phyloP scores from a whole-genome alignment of 2,797 vertebrate species.

The Neostethus bicornis region DNA sequence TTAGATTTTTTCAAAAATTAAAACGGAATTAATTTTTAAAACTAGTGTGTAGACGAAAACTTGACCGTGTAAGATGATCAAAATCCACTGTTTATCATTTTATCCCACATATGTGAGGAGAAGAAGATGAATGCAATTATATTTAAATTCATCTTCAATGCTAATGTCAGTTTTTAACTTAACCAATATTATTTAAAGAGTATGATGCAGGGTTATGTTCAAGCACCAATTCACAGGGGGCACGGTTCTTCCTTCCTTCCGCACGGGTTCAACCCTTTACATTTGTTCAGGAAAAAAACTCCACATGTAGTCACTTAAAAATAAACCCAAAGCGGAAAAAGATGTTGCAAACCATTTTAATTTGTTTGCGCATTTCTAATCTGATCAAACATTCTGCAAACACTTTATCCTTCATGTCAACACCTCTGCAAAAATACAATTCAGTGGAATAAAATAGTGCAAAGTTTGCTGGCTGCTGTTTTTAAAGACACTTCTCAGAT shows the following conservation, averaged over 20 bases:
- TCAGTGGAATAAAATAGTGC: not conserved
- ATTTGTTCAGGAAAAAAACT: constrained; percentile 1
- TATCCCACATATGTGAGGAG: not conserved
- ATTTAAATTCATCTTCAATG: constrained; percentile 23
- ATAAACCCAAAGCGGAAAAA: not conserved
- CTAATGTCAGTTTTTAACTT: constrained; percentile 20
- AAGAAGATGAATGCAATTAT: not conserved
- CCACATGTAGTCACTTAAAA: not conserved
- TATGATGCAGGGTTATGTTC: constrained; percentile 18
- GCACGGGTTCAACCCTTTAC: constrained; percentile 13
- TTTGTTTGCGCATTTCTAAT: not conserved
- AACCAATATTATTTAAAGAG: constrained; percentile 1
- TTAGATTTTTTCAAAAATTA: too few relatives aligned
- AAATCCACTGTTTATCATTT: not conserved
- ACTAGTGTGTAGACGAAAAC: not conserved
- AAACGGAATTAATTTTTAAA: too few relatives aligned
- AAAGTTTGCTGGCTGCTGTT: not conserved
- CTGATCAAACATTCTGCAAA: not conserved
- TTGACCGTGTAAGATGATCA: not conserved
- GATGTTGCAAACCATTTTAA: not conserved
- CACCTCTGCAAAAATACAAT: not conserved
- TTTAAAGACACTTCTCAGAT: constrained; percentile 23
- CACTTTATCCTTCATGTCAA: not conserved
- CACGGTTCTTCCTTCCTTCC: constrained; percentile 14
- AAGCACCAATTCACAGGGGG: constrained; percentile 37